Percentiles rank a stretch among this genome's conserved stretches.
phyloP scores from a whole-genome alignment of 2,797 vertebrate species.

The Propithecus deckenii region DNA sequence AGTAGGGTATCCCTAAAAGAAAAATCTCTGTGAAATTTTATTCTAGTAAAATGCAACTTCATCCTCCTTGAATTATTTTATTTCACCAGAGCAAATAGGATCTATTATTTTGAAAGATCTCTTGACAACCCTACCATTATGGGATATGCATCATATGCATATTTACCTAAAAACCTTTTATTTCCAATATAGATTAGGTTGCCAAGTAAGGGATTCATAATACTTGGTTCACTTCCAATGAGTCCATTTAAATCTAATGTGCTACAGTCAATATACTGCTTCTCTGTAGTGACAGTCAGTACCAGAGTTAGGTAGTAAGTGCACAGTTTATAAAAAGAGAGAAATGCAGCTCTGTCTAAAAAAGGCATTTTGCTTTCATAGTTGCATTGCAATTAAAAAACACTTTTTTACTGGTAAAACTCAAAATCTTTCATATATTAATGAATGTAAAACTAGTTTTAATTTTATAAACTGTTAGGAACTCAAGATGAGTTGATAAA shows the following conservation, averaged over 20 bases:
- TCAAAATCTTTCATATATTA: conserved; percentile 28
- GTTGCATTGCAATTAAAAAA: not conserved
- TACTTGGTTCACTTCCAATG: conserved; percentile 60
- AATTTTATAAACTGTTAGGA: not conserved
- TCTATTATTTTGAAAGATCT: conserved; percentile 35
- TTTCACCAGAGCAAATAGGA: not conserved
- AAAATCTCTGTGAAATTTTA: conserved; percentile 32
- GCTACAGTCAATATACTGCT: not conserved
- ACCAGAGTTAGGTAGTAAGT: not conserved
- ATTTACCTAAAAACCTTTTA: conserved; percentile 53
- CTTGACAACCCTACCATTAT: not conserved
- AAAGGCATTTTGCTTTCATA: conserved; percentile 29
- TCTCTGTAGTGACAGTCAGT: not conserved
- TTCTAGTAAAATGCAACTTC: not conserved
- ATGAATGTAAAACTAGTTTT: not conserved
- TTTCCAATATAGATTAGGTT: conserved; percentile 50
- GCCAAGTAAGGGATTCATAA: conserved; percentile 55
- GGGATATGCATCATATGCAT: conserved; percentile 36
- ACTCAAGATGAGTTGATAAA: not conserved
- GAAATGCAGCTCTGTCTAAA: not conserved
- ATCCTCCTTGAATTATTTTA: conserved; percentile 35
- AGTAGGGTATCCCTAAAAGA: not conserved
- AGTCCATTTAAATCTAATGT: conserved; percentile 64
- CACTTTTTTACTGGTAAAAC: not conserved
- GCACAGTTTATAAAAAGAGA: conserved; percentile 7